Percentiles rank a stretch among this genome's conserved stretches.
Evolutionary conservation across 2,113 vertebrate genomes (phyloP).

Genomic region (Columba livia): DNA sequence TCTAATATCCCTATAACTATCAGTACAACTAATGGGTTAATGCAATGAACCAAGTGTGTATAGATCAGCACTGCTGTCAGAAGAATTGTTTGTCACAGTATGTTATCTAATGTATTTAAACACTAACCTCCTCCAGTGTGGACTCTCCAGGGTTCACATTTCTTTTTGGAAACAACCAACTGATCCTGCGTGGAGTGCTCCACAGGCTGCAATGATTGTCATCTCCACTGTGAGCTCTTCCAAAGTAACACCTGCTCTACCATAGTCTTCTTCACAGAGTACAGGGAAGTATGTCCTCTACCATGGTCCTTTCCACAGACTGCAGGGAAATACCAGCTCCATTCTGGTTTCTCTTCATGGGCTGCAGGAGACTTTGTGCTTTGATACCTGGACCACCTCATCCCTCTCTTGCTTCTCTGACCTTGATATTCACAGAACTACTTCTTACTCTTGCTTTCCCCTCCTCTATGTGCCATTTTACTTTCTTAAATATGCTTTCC

Average conservation of each 20-base stretch:
- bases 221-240: neutral
- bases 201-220: neutral
- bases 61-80: neutral
- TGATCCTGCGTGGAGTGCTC: too few relatives aligned
- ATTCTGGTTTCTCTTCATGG: neutral
- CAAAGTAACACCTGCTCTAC: neutral
- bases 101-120: neutral
- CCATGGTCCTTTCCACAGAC: neutral
- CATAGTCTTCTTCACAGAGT: neutral
- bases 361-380: neutral
- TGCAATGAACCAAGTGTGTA: neutral
- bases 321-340: neutral
- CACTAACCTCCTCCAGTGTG: neutral
- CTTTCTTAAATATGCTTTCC: neutral
- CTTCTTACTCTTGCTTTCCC: neutral
- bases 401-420: neutral
- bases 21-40: neutral
- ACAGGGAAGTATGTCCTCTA: neutral
- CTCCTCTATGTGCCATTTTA: neutral
- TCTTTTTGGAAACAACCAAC: neutral
- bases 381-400: neutral
- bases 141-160: accelerated
- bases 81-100: neutral
- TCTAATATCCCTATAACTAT: neutral
- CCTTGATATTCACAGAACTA: neutral